These are phyloP conservation scores for Coptodon bakossiorum DNA, from an alignment of 2,113 vertebrate species.

Conservation along the genomic window DNA sequence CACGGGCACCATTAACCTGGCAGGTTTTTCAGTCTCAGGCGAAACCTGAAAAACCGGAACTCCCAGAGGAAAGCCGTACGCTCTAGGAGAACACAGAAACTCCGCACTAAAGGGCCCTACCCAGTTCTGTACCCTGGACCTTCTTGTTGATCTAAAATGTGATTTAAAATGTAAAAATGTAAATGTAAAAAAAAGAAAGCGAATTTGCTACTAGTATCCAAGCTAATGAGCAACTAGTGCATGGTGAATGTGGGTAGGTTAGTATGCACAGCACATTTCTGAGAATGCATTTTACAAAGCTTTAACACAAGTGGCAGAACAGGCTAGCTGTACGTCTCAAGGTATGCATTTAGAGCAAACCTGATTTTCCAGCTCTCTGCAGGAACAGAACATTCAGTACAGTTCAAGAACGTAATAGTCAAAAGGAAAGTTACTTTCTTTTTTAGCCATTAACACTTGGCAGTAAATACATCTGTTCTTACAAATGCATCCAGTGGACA, in stretches of 20 bases:
- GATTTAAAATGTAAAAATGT: background rate
- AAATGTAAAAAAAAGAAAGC: background rate
- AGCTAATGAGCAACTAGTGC: background rate
- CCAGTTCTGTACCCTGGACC: background rate
- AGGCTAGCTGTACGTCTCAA: background rate
- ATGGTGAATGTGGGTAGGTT: background rate
- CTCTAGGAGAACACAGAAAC: background rate
- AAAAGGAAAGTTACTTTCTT: background rate
- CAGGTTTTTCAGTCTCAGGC: background rate
- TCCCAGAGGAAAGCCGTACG: background rate
- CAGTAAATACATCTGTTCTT: background rate
- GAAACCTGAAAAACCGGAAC: background rate
- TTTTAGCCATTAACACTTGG: background rate
- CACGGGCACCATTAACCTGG: fast-evolving
- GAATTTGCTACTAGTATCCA: background rate
- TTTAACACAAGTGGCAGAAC: background rate
- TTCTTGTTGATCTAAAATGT: background rate
- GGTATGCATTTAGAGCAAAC: background rate
- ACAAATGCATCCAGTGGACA: background rate
- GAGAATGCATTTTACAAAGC: background rate
- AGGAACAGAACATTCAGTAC: background rate
- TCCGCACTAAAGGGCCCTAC: background rate
- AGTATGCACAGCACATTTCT: background rate
- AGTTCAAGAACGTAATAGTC: background rate
- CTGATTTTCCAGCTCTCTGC: background rate